Evolutionary conservation across 2,888 invertebrate genomes (phyloP).

Genomic region (Globia sparganii): DNA sequence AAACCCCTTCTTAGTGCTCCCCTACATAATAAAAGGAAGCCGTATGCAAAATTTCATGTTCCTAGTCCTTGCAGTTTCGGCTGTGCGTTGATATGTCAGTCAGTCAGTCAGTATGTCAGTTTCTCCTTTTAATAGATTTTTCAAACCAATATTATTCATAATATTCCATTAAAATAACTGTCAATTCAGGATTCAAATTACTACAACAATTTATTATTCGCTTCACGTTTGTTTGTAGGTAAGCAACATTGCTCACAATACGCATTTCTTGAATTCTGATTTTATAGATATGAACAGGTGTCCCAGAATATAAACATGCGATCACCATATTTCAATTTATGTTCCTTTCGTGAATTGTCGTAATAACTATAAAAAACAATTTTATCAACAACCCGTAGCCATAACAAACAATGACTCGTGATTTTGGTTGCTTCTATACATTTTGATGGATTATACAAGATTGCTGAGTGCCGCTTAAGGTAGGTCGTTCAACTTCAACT

Average conservation of each 20-base stretch:
- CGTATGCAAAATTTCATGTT: too few species aligned
- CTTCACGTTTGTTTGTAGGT: constrained; percentile 38
- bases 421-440: constrained; percentile 62
- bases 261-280: constrained; percentile 40
- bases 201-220: constrained; percentile 21
- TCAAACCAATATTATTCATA: constrained; percentile 17
- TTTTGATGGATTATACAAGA: constrained; percentile 76
- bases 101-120: too few species aligned
- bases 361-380: constrained; percentile 63
- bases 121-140: too few species aligned
- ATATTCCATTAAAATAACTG: constrained; percentile 4
- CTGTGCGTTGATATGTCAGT: too few species aligned
- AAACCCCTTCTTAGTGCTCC: too few species aligned
- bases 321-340: constrained; percentile 24
- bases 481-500: constrained; percentile 84
- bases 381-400: constrained; percentile 65
- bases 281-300: constrained; percentile 46
- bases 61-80: too few species aligned
- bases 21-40: too few species aligned
- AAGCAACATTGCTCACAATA: constrained; percentile 27
- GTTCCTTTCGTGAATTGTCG: constrained; percentile 50
- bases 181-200: constrained; percentile 21
- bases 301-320: constrained; percentile 53
- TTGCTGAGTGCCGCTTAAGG: constrained; percentile 71
- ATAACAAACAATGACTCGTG: constrained; percentile 79